Evolutionary conservation across 2,113 vertebrate genomes (phyloP), one percentile per base, ranked within the genome.

Genomic region (Rhinolophus sinicus): DNA sequence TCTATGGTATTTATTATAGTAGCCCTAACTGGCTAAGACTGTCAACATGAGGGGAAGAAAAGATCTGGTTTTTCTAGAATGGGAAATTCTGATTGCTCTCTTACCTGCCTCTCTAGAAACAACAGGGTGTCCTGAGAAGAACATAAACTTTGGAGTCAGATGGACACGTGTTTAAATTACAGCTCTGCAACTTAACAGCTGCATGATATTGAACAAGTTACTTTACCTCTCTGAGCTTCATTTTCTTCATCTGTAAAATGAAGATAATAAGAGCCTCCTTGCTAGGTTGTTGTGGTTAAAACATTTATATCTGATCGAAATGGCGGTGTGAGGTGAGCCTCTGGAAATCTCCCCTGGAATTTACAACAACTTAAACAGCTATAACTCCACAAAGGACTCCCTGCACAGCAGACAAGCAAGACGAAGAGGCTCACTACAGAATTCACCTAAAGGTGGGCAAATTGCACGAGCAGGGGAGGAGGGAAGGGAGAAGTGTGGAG

Each of bases 61-160:
- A 67, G 38, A 87, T 90, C 35, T 90, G 26, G 40, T 69, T 91
- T 65, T 40, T 87, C 60, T 87, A 91, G 65, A 64, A 84, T 65
- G 35, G 40, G 33, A 60, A 90, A 69, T 90, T 86, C 47, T 80
- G 21, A 80, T 21, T 86, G 38, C 14, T 86, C 10, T 92, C 60
- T 44, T 19, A 86, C 58, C n/a, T 75, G 40, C 38, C 35, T 67
- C n/a, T 95, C 33, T 93, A 85, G 50, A 85, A 67, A 21, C 50
- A 65, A 15, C 65, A 72, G 26, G 0, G 6, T 80, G 6, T 85
- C 83, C 80, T 73, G 19, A 47, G 90, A 93, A 86, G 38, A 73
- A 2, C 2, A 7, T 33, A 80, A 67, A 14, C 35, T 72, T 65
- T 73, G 44, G 33, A 78, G 50, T 80, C 18, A 64, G 44, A 85